Percentiles rank a stretch among this genome's conserved stretches.
phyloP scores from a whole-genome alignment of 2,888 invertebrate species.

The Ceriagrion tenellum region DNA sequence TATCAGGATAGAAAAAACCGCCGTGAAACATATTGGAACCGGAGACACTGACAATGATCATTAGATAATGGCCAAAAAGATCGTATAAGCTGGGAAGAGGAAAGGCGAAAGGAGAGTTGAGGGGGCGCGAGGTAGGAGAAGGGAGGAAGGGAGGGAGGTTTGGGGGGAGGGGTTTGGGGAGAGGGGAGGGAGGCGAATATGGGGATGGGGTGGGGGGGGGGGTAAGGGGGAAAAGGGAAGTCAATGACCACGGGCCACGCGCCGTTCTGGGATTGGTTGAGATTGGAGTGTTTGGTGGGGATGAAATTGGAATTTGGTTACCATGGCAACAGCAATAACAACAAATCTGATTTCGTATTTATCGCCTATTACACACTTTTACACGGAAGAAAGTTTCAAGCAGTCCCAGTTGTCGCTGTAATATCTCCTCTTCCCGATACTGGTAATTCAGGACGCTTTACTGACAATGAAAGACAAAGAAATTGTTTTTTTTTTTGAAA shows the following conservation, averaged over 20 bases:
- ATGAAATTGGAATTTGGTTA: background rate
- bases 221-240: background rate
- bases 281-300: background rate
- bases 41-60: background rate
- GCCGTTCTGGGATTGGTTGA: background rate
- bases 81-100: background rate
- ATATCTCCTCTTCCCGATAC: too few relatives aligned
- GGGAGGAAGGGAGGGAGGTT: too few relatives aligned
- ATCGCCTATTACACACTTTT: too few relatives aligned
- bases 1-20: background rate
- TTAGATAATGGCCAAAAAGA: background rate
- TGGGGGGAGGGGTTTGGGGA: too few relatives aligned
- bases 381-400: too few relatives aligned
- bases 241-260: background rate
- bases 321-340: background rate
- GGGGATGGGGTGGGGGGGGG: background rate
- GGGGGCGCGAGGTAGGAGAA: too few relatives aligned
- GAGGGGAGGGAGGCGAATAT: too few relatives aligned
- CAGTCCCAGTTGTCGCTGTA: too few relatives aligned
- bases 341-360: background rate
- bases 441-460: too few relatives aligned
- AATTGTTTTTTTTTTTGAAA: too few relatives aligned
- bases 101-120: background rate
- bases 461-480: too few relatives aligned
- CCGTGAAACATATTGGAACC: background rate